Evolutionary conservation across 2,113 vertebrate genomes (phyloP), one percentile per base, ranked within the genome.

Genomic region (Vulpes vulpes): DNA sequence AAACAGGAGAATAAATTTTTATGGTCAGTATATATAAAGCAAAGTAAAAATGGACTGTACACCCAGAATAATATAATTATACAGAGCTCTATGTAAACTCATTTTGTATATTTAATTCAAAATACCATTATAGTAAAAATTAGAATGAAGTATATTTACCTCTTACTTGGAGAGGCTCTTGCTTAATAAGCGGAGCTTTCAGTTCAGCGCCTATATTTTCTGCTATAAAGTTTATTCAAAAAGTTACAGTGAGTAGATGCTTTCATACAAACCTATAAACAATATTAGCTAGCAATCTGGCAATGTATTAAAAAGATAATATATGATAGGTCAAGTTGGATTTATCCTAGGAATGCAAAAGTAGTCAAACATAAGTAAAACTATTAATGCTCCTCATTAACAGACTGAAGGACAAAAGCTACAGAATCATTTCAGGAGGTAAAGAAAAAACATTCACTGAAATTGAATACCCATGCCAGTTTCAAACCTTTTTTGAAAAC

Each of bases 141-240:
- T 2, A 69, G 49, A 86, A 96, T 89, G 87, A 89, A 96, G 93
- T 30, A 87, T 9, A 93, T 93, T 98, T 98, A 99, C 99, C 99
- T 99, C 99, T 99, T 93, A 99, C 98, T 98, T 99, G 99, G 81
- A 99, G 99, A 88, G 99, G 98, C 12, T 98, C 98, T 97, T 99
- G 98, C 86, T 98, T 90, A 0, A 89, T 97, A 97, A 98, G 96
- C 91, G 98, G 98, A 30, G 98, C 98, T 98, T 98, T 99, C 84
- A 98, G 97, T 98, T 96, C 90, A 89, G 73, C 98, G 23, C 73
- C 96, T 1, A 92, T 94, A 79, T 98, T 98, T 96, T 98, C 98
- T 64, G 97, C 98, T 99, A 96, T 25, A 98, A 98, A 98, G 97
- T 89, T 95, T 55, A 98, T 88, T 94, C 4, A 92, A 95, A 96